Conservation (phyloP, 2,888 invertebrate genomes). For the Pollenia amentaria region DNA sequence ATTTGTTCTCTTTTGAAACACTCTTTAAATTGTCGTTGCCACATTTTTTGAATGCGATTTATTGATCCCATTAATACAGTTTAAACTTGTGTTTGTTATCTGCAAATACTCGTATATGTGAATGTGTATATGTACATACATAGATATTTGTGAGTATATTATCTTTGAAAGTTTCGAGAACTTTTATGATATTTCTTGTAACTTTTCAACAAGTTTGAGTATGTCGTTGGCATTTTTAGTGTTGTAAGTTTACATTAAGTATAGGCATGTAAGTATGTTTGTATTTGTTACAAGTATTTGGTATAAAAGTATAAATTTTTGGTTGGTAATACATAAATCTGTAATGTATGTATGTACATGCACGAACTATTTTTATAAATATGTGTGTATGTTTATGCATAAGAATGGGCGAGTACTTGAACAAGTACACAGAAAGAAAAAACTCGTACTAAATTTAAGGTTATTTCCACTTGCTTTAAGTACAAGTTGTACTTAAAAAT, state of each 20-base stretch:
- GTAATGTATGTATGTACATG: too few relatives aligned
- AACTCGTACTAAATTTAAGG: too few relatives aligned
- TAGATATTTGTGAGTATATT: too few relatives aligned
- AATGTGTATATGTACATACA: background rate
- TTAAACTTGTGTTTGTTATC: background rate
- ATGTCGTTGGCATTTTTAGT: conserved; percentile 50
- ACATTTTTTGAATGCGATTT: too few relatives aligned
- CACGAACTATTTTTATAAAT: too few relatives aligned
- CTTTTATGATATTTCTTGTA: conserved; percentile 33
- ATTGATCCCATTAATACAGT: background rate
- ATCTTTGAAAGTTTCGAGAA: background rate
- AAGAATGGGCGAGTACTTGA: conserved; percentile 11
- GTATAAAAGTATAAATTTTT: background rate
- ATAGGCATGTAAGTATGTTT: conserved; percentile 19
- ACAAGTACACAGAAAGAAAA: background rate
- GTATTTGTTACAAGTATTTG: background rate
- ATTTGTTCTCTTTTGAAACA: too few relatives aligned
- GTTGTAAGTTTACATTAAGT: conserved; percentile 56
- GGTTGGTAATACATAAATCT: too few relatives aligned
- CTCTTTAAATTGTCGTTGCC: too few relatives aligned
- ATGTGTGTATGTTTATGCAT: too few relatives aligned
- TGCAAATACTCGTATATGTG: background rate
- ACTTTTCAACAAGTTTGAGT: conserved; percentile 46
- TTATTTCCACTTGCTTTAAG: too few relatives aligned
- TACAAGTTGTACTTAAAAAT: too few relatives aligned